Evolutionary conservation across 2,888 invertebrate genomes (phyloP).

Genomic region (Polydesmus complanatus): DNA sequence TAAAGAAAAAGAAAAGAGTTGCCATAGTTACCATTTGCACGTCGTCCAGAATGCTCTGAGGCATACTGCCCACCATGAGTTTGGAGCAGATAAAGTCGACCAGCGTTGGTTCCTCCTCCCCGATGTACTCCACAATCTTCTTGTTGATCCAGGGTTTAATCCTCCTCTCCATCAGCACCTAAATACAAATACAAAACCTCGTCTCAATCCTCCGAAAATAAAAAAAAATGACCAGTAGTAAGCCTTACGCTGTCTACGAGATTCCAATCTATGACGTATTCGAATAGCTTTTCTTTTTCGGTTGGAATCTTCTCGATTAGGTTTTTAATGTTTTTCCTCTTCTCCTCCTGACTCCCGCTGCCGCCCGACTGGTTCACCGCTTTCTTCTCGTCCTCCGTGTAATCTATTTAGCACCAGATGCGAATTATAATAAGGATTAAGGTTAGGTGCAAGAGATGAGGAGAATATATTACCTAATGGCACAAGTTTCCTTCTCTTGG

Average conservation of each 20-base stretch:
- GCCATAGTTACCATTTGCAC: slow-evolving; percentile 76
- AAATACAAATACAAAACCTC: slow-evolving; percentile 8
- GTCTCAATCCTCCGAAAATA: neutral
- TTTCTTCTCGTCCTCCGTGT: slow-evolving; percentile 43
- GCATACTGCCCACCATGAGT: slow-evolving; percentile 81
- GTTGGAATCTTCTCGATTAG: slow-evolving; percentile 98
- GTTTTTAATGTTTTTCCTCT: slow-evolving; percentile 87
- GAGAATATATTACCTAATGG: slow-evolving; percentile 47
- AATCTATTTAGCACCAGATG: slow-evolving; percentile 37
- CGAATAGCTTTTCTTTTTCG: slow-evolving; percentile 90
- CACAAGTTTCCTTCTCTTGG: slow-evolving; percentile 57
- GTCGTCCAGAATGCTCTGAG: slow-evolving; percentile 90
- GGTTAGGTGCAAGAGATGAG: too few relatives aligned
- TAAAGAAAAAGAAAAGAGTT: neutral
- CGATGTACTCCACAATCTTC: slow-evolving; percentile 98
- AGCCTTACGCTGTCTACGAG: slow-evolving; percentile 52
- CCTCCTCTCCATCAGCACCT: slow-evolving; percentile 80
- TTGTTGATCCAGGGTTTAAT: slow-evolving; percentile 99
- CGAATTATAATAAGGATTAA: neutral
- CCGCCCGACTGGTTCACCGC: slow-evolving; percentile 33
- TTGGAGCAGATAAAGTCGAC: slow-evolving; percentile 99
- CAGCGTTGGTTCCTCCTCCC: slow-evolving; percentile 93
- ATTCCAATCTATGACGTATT: slow-evolving; percentile 82
- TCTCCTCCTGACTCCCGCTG: slow-evolving; percentile 58
- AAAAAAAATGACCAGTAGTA: slow-evolving; percentile 3